Conservation (phyloP, 2,113 vertebrate genomes). For the Phodopus roborovskii region DNA sequence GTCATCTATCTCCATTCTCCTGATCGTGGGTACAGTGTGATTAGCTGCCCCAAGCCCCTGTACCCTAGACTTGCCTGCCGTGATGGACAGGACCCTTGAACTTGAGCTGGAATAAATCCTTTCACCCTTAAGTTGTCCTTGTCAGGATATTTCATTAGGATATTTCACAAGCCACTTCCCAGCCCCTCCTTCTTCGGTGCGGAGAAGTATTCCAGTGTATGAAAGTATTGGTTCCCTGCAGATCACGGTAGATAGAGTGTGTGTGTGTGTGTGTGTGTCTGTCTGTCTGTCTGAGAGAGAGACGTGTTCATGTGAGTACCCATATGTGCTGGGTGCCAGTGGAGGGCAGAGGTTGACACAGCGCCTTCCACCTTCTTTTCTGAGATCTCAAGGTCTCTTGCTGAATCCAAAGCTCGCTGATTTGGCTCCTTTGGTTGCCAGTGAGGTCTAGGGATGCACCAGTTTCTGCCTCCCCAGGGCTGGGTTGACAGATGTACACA, state of each 20-base stretch:
- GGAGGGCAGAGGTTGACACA: too few relatives aligned
- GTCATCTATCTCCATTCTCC: neutral
- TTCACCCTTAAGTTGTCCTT: neutral
- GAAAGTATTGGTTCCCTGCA: neutral
- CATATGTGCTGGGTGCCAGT: too few relatives aligned
- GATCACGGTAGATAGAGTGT: neutral
- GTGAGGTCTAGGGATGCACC: neutral
- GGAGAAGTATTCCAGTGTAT: neutral
- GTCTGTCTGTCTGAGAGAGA: neutral
- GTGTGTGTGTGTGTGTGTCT: neutral
- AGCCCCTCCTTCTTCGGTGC: neutral
- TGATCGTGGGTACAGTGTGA: neutral
- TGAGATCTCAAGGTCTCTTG: neutral
- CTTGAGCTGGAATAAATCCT: neutral
- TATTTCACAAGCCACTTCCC: neutral
- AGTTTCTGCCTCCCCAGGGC: neutral
- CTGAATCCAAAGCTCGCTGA: neutral
- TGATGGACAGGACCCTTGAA: neutral
- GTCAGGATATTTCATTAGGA: too few relatives aligned
- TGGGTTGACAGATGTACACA: neutral
- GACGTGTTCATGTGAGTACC: neutral
- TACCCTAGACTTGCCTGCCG: neutral
- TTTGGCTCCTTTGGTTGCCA: too few relatives aligned
- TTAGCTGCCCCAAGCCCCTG: neutral
- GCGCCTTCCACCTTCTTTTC: neutral